Percentiles rank a stretch among this genome's conserved stretches.
Conservation (phyloP, 2,888 invertebrate species). For the Chrysolina oricalcia region DNA sequence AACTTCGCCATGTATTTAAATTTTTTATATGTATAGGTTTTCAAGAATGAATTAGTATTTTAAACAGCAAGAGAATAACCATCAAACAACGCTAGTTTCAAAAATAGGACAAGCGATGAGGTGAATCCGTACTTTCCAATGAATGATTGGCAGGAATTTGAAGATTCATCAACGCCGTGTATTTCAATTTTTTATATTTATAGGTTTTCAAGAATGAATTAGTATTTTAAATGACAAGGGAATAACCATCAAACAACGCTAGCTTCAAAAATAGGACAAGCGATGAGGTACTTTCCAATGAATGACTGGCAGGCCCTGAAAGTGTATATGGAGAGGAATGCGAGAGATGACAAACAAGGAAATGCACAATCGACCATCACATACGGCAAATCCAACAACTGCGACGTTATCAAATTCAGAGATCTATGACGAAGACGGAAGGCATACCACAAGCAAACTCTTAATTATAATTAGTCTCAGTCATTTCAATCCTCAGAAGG, state of each 20-base stretch:
- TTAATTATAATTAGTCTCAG: background rate
- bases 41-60: too few species aligned
- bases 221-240: too few species aligned
- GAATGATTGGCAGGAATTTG: too few species aligned
- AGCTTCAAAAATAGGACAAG: background rate
- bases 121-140: background rate
- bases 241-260: too few species aligned
- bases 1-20: too few species aligned
- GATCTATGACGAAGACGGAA: conserved; percentile 6
- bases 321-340: background rate
- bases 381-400: background rate
- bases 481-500: background rate
- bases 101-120: background rate
- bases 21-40: too few species aligned
- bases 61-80: too few species aligned
- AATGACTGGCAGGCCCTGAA: background rate
- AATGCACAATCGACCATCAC: background rate
- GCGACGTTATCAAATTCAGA: conserved; percentile 5
- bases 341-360: background rate
- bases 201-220: too few species aligned
- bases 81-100: too few species aligned
- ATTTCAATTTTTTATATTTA: too few species aligned
- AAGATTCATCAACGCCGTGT: too few species aligned
- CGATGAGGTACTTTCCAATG: background rate
- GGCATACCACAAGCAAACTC: background rate